A percentile compares a stretch with the other conserved stretches of the same genome.
Evolutionary conservation across 2,888 invertebrate genomes (phyloP).

Genomic region (Poecilus cupreus): DNA sequence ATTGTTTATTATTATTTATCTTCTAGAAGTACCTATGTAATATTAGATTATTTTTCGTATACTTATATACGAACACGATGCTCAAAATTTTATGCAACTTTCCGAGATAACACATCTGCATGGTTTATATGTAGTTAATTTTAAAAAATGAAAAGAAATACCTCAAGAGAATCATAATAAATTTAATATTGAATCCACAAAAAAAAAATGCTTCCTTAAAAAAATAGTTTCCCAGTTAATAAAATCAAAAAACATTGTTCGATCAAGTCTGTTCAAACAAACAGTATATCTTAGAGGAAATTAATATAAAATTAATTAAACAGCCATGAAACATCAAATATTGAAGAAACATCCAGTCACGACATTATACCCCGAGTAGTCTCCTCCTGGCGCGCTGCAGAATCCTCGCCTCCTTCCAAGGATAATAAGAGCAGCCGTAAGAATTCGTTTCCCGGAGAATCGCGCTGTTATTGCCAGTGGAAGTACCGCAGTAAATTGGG

Average conservation of each 20-base stretch:
- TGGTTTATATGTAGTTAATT: no score
- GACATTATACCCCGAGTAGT: not conserved
- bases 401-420: not conserved
- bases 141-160: no score
- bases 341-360: not conserved
- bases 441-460: slow-evolving; percentile 38
- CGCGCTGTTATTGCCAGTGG: slow-evolving; percentile 49
- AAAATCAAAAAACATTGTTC: not conserved
- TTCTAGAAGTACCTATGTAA: no score
- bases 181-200: no score
- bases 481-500: slow-evolving; percentile 57
- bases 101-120: no score
- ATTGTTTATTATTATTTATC: no score
- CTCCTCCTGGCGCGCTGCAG: not conserved
- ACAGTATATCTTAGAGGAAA: not conserved
- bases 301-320: slow-evolving; percentile 34
- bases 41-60: no score
- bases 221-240: not conserved
- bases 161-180: no score
- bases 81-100: no score
- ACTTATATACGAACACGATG: no score
- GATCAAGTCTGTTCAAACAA: not conserved
- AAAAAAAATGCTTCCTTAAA: no score
- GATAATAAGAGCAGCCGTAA: slow-evolving; percentile 40
- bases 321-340: slow-evolving; percentile 34